Evolutionary conservation across 2,888 invertebrate species (phyloP).

Genomic region (Euspilapteryx auroguttella): DNA sequence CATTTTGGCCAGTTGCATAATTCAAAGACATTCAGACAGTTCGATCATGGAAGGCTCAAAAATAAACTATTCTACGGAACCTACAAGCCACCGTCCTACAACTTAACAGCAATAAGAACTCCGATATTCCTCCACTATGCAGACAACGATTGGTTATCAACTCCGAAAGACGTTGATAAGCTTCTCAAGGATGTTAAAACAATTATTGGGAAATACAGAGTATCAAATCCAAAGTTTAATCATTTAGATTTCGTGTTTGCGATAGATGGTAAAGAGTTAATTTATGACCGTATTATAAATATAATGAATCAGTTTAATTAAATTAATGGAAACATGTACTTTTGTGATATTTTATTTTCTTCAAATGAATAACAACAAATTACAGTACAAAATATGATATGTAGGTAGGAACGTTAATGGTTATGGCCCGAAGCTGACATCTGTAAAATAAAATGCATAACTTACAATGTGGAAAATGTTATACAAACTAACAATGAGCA

Average conservation of each 20-base stretch:
- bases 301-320: conserved; percentile 34
- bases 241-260: conserved; percentile 64
- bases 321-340: conserved; percentile 2
- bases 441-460: too few relatives aligned
- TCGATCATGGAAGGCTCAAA: conserved; percentile 39
- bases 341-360: neutral
- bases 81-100: conserved; percentile 48
- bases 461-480: too few relatives aligned
- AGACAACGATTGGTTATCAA: conserved; percentile 53
- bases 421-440: too few relatives aligned
- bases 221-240: conserved; percentile 44
- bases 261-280: conserved; percentile 54
- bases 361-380: conserved; percentile 5
- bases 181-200: conserved; percentile 35
- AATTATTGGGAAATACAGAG: conserved; percentile 42
- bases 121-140: conserved; percentile 55
- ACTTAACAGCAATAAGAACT: conserved; percentile 34
- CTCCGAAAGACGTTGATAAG: conserved; percentile 37
- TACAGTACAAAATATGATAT: too few relatives aligned
- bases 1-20: conserved; percentile 52
- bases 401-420: too few relatives aligned
- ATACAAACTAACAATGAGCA: too few relatives aligned
- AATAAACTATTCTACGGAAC: conserved; percentile 48
- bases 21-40: conserved; percentile 46
- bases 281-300: conserved; percentile 56